phyloP scores from a whole-genome alignment of 37 sponge, comb jelly and placozoan genomes.

The Cladorhizidae sp. region DNA sequence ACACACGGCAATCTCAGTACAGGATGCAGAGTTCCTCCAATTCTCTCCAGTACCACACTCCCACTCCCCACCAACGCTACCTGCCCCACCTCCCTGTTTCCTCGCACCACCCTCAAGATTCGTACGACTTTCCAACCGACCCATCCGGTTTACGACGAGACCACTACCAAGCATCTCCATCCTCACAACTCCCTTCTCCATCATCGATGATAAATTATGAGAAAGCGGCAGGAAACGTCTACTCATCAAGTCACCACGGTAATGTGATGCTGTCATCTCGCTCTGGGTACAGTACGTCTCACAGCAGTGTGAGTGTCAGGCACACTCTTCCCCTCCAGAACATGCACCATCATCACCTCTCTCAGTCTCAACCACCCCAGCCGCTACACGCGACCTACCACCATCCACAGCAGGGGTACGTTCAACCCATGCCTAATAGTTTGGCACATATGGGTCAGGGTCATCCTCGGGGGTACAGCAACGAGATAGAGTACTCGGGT shows the following conservation, averaged over 20 bases:
- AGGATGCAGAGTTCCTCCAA: too few relatives aligned
- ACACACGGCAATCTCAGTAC: too few relatives aligned
- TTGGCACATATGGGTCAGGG: neutral
- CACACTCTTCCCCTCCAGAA: neutral
- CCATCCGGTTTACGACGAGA: neutral
- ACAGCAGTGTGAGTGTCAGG: too few relatives aligned
- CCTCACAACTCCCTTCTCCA: neutral
- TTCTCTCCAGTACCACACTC: neutral
- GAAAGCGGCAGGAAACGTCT: too few relatives aligned
- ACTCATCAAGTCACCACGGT: neutral
- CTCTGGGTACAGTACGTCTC: neutral
- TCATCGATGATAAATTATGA: neutral
- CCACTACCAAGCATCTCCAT: neutral
- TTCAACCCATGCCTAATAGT: neutral
- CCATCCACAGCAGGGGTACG: constrained; percentile 3
- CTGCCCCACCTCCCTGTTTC: neutral
- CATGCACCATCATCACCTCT: neutral
- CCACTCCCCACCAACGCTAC: neutral
- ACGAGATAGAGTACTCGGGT: neutral
- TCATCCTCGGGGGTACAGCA: neutral
- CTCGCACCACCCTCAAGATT: neutral
- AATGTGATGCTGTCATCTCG: neutral
- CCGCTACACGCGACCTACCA: neutral
- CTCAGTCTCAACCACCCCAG: neutral
- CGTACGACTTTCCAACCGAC: neutral